Evolutionary conservation across 2,888 invertebrate genomes (phyloP).

Genomic region (Drosophila multiciliata): DNA sequence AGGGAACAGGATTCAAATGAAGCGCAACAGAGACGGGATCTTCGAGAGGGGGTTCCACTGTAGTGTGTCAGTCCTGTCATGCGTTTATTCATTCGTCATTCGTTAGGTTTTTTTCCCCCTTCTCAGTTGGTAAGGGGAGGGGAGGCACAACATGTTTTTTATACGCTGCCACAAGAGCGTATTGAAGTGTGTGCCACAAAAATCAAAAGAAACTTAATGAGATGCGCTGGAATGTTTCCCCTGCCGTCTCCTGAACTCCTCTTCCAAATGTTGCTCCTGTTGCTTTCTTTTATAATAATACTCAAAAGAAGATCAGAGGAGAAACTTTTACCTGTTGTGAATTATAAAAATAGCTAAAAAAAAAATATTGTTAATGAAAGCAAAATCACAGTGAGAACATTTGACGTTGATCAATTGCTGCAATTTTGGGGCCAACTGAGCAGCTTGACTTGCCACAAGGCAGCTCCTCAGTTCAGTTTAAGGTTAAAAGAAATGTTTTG

Average conservation of each 20-base stretch:
- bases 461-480: not conserved
- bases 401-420: conserved; percentile 24
- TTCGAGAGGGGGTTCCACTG: not conserved
- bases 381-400: conserved; percentile 13
- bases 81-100: conserved; percentile 78
- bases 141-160: conserved; percentile 36
- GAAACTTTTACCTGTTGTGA: conserved; percentile 22
- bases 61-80: conserved; percentile 66
- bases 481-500: conserved; percentile 9
- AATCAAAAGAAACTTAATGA: conserved; percentile 76
- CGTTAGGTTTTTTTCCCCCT: conserved; percentile 38
- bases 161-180: conserved; percentile 45
- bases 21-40: conserved; percentile 19
- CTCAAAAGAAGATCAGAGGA: conserved; percentile 20
- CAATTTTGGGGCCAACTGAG: not conserved
- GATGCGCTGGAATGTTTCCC: conserved; percentile 54
- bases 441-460: not conserved
- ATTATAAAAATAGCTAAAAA: conserved; percentile 11
- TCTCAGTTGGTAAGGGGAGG: conserved; percentile 27
- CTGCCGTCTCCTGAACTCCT: conserved; percentile 4
- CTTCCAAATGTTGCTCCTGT: conserved; percentile 27
- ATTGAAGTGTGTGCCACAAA: conserved; percentile 71
- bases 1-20: conserved; percentile 42
- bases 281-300: conserved; percentile 25
- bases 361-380: conserved; percentile 27